Percentiles rank a stretch among this genome's conserved stretches.
Evolutionary conservation across 2,113 vertebrate genomes (phyloP).

Genomic region (Chunga burmeisteri): DNA sequence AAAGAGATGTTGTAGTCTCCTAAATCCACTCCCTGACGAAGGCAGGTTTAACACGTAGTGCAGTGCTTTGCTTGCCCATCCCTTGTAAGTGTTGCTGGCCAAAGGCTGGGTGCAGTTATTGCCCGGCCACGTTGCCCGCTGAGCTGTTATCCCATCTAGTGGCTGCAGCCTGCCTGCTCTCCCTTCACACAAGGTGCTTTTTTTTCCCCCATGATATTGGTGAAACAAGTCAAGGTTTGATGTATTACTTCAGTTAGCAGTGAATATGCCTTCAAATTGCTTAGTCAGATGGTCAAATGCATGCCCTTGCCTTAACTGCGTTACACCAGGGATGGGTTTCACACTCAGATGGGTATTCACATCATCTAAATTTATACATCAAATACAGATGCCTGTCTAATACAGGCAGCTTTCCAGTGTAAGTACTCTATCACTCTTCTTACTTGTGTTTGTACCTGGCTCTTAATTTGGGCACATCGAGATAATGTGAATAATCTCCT

Average conservation of each 20-base stretch:
- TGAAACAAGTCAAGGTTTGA: neutral
- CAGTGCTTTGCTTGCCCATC: neutral
- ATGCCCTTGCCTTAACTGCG: fast-evolving
- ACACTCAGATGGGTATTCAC: neutral
- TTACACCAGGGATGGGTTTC: neutral
- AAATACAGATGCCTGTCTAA: neutral
- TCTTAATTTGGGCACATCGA: neutral
- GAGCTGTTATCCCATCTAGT: conserved; percentile 19
- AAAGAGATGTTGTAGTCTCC: neutral
- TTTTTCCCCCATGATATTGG: neutral
- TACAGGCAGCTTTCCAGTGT: neutral
- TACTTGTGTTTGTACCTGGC: neutral
- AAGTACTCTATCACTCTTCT: neutral
- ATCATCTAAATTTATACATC: neutral
- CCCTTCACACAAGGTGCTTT: neutral
- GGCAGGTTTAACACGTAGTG: fast-evolving
- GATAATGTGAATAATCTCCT: neutral
- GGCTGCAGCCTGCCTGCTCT: neutral
- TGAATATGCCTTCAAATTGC: neutral
- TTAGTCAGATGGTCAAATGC: neutral
- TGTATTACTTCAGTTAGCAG: neutral
- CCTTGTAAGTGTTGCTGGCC: fast-evolving
- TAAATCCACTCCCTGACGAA: neutral
- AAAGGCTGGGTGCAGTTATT: neutral
- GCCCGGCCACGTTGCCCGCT: neutral